Percentiles rank a stretch among this genome's conserved stretches.
These are phyloP conservation scores for Perithous albicinctus DNA, from an alignment of 2,888 invertebrate species.

Conservation along the genomic window DNA sequence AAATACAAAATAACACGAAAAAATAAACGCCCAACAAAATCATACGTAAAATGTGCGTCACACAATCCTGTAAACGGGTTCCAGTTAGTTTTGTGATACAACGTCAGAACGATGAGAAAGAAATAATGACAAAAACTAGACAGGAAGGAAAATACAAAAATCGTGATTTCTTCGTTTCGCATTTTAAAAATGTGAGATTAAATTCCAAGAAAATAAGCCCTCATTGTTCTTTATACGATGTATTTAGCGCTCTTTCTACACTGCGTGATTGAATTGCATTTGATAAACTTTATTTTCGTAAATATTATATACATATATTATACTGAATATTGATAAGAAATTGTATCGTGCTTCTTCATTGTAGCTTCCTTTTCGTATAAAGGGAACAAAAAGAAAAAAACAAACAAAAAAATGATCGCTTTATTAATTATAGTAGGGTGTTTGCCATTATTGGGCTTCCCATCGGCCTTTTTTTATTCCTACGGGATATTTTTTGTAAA, in stretches of 20 bases:
- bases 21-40: conserved; percentile 6
- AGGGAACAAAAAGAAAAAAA: background rate
- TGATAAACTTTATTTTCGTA: conserved; percentile 67
- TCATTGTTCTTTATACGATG: conserved; percentile 21
- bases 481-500: conserved; percentile 35
- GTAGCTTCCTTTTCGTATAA: conserved; percentile 45
- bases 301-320: conserved; percentile 34
- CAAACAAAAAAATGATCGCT: conserved; percentile 36
- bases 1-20: conserved; percentile 17
- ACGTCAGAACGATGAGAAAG: conserved; percentile 9
- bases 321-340: conserved; percentile 42
- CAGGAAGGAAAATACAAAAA: conserved; percentile 10
- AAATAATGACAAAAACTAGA: background rate
- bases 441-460: conserved; percentile 28
- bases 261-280: conserved; percentile 64
- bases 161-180: background rate
- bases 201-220: conserved; percentile 21
- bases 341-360: conserved; percentile 49
- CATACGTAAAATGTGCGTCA: conserved; percentile 57
- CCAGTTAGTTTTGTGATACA: conserved; percentile 14
- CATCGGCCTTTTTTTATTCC: conserved; percentile 40
- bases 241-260: conserved; percentile 62
- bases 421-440: conserved; percentile 41
- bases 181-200: conserved; percentile 8
- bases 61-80: conserved; percentile 40